Evolutionary conservation across 2,888 invertebrate genomes (phyloP).

Genomic region (Andrena haemorrhoa): DNA sequence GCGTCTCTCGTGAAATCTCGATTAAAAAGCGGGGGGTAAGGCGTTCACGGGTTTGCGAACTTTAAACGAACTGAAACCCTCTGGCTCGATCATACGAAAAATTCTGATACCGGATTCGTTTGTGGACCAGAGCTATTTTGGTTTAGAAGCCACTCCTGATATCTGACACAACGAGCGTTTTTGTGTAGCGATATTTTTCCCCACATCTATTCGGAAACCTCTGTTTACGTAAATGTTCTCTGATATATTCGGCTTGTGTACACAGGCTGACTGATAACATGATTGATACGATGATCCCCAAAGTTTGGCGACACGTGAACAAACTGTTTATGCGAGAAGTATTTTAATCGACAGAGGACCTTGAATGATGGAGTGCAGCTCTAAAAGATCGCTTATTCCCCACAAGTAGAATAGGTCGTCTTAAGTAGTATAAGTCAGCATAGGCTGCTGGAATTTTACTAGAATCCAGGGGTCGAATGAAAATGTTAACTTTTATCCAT

Average conservation of each 20-base stretch:
- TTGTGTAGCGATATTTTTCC: constrained; percentile 56
- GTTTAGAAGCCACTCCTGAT: constrained; percentile 45
- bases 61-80: constrained; percentile 8
- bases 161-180: constrained; percentile 49
- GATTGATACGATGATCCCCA: constrained; percentile 14
- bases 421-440: too few relatives aligned
- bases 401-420: too few relatives aligned
- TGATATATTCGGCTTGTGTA: neutral
- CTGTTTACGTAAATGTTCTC: neutral
- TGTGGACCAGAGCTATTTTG: constrained; percentile 38
- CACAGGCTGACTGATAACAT: neutral
- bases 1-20: constrained; percentile 16
- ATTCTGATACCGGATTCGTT: constrained; percentile 45
- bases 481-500: too few relatives aligned
- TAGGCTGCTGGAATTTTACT: too few relatives aligned
- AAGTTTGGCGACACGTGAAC: neutral
- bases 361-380: too few relatives aligned
- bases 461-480: too few relatives aligned
- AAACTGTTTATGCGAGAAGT: too few relatives aligned
- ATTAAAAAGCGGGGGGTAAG: neutral
- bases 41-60: neutral
- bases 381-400: too few relatives aligned
- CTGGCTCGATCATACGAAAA: constrained; percentile 3
- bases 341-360: too few relatives aligned
- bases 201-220: neutral